phyloP scores from a whole-genome alignment of 2,797 vertebrate species.

The Leontocebus nigricollis region DNA sequence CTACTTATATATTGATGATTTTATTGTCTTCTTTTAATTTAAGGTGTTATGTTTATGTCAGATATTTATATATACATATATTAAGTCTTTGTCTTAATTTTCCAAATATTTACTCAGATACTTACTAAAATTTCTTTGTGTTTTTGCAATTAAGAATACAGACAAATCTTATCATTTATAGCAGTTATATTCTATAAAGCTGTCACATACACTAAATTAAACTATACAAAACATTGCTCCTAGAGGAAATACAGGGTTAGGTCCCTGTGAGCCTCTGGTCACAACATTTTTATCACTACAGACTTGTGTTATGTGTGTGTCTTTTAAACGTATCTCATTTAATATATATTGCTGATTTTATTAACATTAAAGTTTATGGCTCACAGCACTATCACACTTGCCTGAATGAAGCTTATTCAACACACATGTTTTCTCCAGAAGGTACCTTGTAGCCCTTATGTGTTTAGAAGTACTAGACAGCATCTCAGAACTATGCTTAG shows the following conservation, averaged over 20 bases:
- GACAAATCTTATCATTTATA: neutral
- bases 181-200: neutral
- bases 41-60: neutral
- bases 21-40: neutral
- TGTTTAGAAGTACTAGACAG: neutral
- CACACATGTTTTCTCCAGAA: neutral
- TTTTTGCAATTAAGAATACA: neutral
- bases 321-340: neutral
- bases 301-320: neutral
- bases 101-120: neutral
- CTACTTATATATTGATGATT: neutral
- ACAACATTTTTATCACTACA: neutral
- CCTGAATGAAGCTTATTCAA: neutral
- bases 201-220: neutral
- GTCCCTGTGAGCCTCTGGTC: neutral
- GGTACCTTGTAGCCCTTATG: neutral
- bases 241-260: neutral
- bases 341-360: neutral
- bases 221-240: neutral
- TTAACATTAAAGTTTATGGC: neutral
- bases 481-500: neutral
- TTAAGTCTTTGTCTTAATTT: neutral
- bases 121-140: neutral
- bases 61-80: neutral
- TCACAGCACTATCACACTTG: neutral